These are phyloP conservation scores for Caenorhabditis latens DNA, from an alignment of 1,140 invertebrate species.

Conservation along the genomic window DNA sequence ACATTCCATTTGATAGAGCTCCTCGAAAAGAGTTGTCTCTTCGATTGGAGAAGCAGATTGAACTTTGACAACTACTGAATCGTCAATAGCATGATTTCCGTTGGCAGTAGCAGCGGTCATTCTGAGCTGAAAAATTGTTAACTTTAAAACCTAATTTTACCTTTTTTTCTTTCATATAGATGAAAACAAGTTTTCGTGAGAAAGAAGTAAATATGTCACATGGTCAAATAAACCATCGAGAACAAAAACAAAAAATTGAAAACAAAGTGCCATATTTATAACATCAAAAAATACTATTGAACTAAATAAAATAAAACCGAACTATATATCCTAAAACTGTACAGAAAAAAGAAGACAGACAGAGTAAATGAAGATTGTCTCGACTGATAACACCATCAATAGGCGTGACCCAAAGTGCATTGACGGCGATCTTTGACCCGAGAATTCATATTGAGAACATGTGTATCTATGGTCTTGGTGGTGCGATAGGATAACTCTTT, in stretches of 20 bases:
- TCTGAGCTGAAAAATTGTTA: background rate
- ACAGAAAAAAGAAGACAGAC: conserved; percentile 7
- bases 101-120: conserved; percentile 46
- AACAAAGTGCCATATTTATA: background rate
- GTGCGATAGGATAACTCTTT: conserved; percentile 97
- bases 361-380: conserved; percentile 11
- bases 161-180: too few relatives aligned
- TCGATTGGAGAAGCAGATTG: conserved; percentile 12
- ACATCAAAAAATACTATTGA: background rate
- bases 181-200: background rate
- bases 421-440: background rate
- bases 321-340: background rate
- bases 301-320: background rate
- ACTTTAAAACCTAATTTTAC: too few relatives aligned
- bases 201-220: conserved; percentile 1
- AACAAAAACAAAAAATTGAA: background rate
- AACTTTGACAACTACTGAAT: background rate
- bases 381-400: background rate
- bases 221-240: background rate
- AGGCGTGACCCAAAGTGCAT: background rate
- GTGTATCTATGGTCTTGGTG: conserved; percentile 93
- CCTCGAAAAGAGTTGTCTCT: conserved; percentile 78
- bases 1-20: conserved; percentile 79
- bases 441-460: conserved; percentile 80
- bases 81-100: conserved; percentile 5